Evolutionary conservation across 35 echinoderm and acorn worm genomes (phyloP).

Genomic region (Chiridota heheva): DNA sequence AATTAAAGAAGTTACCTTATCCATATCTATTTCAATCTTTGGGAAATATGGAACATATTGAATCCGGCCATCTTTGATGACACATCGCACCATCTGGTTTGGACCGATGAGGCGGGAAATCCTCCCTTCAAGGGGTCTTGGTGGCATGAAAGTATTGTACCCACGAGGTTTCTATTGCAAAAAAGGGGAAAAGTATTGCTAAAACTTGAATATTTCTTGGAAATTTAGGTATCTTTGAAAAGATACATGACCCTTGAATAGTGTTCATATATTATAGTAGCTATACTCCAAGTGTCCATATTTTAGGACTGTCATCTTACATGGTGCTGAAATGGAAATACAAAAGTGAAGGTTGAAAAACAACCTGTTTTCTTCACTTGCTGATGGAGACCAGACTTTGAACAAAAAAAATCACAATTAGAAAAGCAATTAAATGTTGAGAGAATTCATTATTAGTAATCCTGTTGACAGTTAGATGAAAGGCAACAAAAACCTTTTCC

Average conservation of each 20-base stretch:
- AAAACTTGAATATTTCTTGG: background rate
- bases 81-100: constrained; percentile 87
- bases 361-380: no score
- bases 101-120: constrained; percentile 95
- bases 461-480: no score
- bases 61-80: constrained; percentile 96
- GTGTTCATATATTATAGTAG: background rate
- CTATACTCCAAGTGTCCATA: no score
- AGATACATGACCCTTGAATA: background rate
- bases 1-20: constrained; percentile 90
- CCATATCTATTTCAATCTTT: constrained; percentile 96
- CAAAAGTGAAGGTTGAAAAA: no score
- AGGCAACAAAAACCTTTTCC: no score
- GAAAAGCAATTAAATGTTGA: no score
- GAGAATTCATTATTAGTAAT: no score
- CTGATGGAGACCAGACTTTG: no score
- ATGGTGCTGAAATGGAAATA: no score
- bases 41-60: constrained; percentile 89
- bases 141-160: constrained; percentile 92
- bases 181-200: background rate
- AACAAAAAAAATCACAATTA: no score
- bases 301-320: no score
- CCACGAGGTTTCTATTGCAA: constrained; percentile 62
- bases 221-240: background rate
- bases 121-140: constrained; percentile 76